phyloP scores from a whole-genome alignment of 1,140 invertebrate species.

The Pseudomyrmex pallidus region DNA sequence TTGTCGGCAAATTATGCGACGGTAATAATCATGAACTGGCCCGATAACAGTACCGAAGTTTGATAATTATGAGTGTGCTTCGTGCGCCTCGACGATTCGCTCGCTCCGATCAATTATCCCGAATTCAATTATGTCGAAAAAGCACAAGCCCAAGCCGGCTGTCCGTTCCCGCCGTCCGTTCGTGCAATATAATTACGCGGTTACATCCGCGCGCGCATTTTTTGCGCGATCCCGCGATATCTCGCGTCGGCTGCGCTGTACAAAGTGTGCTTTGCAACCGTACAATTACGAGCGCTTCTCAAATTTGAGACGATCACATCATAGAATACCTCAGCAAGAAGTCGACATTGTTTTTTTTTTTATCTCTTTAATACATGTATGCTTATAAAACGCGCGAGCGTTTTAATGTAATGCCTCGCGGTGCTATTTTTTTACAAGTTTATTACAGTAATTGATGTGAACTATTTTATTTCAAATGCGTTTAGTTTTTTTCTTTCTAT shows the following conservation, averaged over 20 bases:
- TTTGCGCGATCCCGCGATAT: conserved; percentile 47
- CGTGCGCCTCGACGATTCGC: conserved; percentile 18
- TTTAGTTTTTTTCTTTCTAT: not conserved
- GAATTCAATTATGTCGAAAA: conserved; percentile 56
- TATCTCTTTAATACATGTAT: no score
- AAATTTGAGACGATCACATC: not conserved
- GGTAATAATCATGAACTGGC: conserved; percentile 39
- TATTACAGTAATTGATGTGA: no score
- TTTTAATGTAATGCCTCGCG: not conserved
- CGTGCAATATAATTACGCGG: conserved; percentile 42
- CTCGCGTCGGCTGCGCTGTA: conserved; percentile 26
- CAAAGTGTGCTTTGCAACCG: conserved; percentile 37
- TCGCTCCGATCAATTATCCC: conserved; percentile 50
- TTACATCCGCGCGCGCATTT: conserved; percentile 28
- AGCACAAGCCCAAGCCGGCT: conserved; percentile 17
- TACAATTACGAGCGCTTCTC: not conserved
- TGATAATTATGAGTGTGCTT: conserved; percentile 40
- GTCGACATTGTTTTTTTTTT: no score
- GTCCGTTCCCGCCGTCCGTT: conserved; percentile 20
- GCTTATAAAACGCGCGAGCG: not conserved
- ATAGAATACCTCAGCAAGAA: not conserved
- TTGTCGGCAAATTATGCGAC: conserved; percentile 52
- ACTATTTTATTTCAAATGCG: not conserved
- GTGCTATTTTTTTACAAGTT: no score
- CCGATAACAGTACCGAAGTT: conserved; percentile 44